Conservation (phyloP, 2,113 vertebrate species). For the Tragelaphus strepsiceros region DNA sequence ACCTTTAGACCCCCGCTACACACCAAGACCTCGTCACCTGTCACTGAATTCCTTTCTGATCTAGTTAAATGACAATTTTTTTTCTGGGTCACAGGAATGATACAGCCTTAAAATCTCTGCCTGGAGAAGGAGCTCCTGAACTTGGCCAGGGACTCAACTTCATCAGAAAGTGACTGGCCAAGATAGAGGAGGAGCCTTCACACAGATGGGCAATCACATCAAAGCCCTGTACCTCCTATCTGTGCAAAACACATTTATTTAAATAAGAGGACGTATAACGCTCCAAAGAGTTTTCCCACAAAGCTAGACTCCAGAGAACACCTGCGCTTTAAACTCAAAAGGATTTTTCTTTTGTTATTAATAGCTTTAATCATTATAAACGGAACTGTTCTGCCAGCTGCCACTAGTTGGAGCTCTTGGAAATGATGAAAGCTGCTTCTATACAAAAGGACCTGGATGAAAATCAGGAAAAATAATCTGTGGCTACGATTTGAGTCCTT, state of each 20-base stretch:
- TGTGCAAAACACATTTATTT: neutral
- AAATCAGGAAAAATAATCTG: neutral
- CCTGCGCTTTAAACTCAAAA: neutral
- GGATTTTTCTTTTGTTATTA: neutral
- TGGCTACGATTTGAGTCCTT: neutral
- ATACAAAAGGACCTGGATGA: neutral
- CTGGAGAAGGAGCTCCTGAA: neutral
- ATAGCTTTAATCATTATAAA: neutral
- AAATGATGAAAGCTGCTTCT: neutral
- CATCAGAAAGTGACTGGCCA: neutral
- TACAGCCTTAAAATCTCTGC: neutral
- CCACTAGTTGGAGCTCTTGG: neutral
- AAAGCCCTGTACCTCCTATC: neutral
- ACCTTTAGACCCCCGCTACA: neutral
- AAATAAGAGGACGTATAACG: neutral
- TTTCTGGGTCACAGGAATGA: slow-evolving; percentile 45
- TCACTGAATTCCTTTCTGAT: slow-evolving; percentile 34
- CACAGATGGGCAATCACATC: neutral
- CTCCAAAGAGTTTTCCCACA: neutral
- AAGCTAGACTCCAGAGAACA: slow-evolving; percentile 5
- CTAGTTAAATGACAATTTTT: slow-evolving; percentile 23
- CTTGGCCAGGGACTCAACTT: neutral
- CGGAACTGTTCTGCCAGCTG: neutral
- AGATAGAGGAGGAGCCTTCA: neutral
- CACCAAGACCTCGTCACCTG: neutral